Conservation (phyloP, 2,888 invertebrate genomes). For the Perizoma affinitatum region DNA sequence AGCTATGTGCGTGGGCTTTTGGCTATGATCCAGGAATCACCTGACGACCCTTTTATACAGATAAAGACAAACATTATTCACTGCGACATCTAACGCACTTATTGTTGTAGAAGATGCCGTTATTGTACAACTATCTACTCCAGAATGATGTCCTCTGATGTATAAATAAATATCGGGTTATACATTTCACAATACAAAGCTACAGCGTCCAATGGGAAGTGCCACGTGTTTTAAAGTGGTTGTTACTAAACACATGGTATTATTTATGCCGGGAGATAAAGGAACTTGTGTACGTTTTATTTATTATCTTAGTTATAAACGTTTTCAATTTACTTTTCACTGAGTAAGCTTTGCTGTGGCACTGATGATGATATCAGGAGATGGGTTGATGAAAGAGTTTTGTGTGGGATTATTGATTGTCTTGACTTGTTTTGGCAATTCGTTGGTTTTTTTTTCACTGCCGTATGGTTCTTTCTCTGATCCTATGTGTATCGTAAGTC, state of each 20-base stretch:
- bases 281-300: background rate
- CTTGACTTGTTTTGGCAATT: too few species aligned
- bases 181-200: constrained; percentile 26
- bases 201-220: constrained; percentile 8
- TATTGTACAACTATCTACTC: constrained; percentile 46
- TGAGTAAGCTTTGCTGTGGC: too few species aligned
- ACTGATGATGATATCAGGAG: too few species aligned
- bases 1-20: constrained; percentile 70
- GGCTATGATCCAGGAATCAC: constrained; percentile 74
- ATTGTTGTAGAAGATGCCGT: constrained; percentile 56
- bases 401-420: too few species aligned
- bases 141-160: constrained; percentile 32
- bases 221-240: constrained; percentile 10
- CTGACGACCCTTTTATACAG: constrained; percentile 77
- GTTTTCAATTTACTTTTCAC: too few species aligned
- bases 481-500: too few species aligned
- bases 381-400: too few species aligned
- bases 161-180: constrained; percentile 43
- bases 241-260: constrained; percentile 12
- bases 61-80: constrained; percentile 78
- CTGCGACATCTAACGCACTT: constrained; percentile 65
- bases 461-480: too few species aligned
- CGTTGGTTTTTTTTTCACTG: too few species aligned
- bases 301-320: too few species aligned
- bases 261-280: constrained; percentile 9